Evolutionary conservation across 2,797 vertebrate species (phyloP).

Genomic region (Coregonus suidteri): DNA sequence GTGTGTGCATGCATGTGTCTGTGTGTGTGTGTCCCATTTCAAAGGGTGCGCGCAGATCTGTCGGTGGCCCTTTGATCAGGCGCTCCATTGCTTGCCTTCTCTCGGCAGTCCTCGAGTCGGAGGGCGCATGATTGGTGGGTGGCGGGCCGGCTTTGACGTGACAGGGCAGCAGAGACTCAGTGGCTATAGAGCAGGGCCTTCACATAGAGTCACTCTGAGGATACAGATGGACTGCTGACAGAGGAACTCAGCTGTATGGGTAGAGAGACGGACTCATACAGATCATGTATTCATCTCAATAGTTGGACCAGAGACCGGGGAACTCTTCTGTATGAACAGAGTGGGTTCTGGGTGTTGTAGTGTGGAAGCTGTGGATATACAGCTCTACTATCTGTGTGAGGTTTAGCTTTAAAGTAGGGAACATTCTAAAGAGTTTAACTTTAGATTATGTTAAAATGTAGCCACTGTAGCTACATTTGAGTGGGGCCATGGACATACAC

Average conservation of each 20-base stretch:
- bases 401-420: no score
- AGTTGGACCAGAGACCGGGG: neutral
- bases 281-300: conserved; percentile 44
- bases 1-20: conserved; percentile 30
- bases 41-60: conserved; percentile 72
- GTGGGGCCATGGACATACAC: neutral
- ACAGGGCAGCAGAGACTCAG: conserved; percentile 13
- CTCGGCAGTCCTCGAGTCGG: conserved; percentile 54
- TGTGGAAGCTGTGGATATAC: neutral
- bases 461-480: neutral
- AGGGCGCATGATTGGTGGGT: conserved; percentile 47
- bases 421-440: no score
- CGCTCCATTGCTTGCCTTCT: conserved; percentile 55
- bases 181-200: neutral
- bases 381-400: neutral
- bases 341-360: conserved; percentile 59
- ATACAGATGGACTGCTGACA: neutral
- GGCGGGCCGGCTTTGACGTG: conserved; percentile 47
- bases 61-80: conserved; percentile 69
- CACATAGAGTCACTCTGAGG: neutral
- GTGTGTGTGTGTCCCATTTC: conserved; percentile 53
- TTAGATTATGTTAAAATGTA: no score
- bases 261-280: conserved; percentile 36
- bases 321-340: conserved; percentile 64
- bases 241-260: neutral